Evolutionary conservation across 2,113 vertebrate genomes (phyloP), one percentile per base, ranked within the genome.

Genomic region (Chlamydotis undulata): DNA sequence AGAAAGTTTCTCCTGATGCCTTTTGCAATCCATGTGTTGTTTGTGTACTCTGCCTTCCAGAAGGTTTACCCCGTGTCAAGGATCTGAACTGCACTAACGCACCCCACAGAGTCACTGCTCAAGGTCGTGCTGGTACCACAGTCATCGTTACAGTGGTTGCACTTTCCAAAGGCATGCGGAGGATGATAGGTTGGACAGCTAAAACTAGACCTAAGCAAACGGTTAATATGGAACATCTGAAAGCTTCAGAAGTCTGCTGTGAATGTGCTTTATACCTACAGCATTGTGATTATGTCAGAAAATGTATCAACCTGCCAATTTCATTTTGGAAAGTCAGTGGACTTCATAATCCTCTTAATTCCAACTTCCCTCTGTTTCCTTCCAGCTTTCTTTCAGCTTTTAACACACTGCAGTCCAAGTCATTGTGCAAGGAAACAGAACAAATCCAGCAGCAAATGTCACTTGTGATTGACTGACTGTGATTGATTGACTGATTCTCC

Each of bases 261-360:
- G 49, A 74, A 11, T n/a, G 37, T 49, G 28, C 59, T 80, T 92
- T 81, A 2, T n/a, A 57, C 69, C 7, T 69, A 33, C 4, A 2
- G 12, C 33, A 28, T 49, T 57, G n/a, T 0, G 2, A 19, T 63
- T 78, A 55, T 74, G 55, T 35, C 43, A 90, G 35, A 86, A 89
- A 95, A 77, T 12, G 78, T 11, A 67, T 9, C 9, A 75, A 35
- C 18, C 10, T 89, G 68, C 33, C 80, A 81, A 89, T 70, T 95
- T 52, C 35, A 89, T 89, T 92, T 94, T 74, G 94, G 35, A 84
- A 89, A 92, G 23, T 31, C 47, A 56, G 29, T 82, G 39, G 82
- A 89, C 43, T 81, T 87, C 31, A 52, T 81, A 94, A 92, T 83
- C 76, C 19, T 74, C 68, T 90, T 87, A 83, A 86, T 90, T 90